Evolutionary conservation across 2,113 vertebrate species (phyloP).

Genomic region (Eupsittula cactorum): DNA sequence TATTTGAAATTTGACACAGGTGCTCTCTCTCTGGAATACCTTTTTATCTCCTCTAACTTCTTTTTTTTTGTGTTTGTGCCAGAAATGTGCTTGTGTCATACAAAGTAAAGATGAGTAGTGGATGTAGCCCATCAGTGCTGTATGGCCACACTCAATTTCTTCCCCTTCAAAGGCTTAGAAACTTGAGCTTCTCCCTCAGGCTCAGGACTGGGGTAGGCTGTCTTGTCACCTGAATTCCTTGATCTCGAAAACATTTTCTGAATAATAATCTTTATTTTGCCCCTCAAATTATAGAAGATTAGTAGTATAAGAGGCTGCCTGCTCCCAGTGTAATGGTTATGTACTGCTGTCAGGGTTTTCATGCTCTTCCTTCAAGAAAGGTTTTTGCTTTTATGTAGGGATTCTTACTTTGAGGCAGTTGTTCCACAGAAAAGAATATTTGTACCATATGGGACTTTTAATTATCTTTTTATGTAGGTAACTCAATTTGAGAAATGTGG

Average conservation of each 20-base stretch:
- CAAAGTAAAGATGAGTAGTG: neutral
- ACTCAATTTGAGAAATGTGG: neutral
- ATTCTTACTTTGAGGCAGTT: neutral
- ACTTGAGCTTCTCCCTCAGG: neutral
- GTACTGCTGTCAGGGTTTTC: neutral
- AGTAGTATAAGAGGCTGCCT: neutral
- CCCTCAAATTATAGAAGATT: neutral
- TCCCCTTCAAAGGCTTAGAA: neutral
- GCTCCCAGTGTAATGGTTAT: neutral
- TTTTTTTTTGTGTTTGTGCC: neutral
- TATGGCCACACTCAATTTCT: neutral
- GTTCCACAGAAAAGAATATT: neutral
- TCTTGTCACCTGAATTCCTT: neutral
- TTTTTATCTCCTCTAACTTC: neutral
- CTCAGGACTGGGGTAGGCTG: neutral
- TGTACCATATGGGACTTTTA: neutral
- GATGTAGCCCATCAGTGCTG: neutral
- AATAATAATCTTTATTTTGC: neutral
- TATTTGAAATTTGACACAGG: neutral
- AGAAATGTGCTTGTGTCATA: neutral
- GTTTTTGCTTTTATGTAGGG: neutral
- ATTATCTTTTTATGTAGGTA: neutral
- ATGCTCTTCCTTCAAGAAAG: neutral
- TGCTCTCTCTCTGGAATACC: neutral
- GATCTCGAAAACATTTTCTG: neutral